Percentiles rank a stretch among this genome's conserved stretches.
Evolutionary conservation across 2,797 vertebrate genomes (phyloP).

Genomic region (Vespertilio murinus): DNA sequence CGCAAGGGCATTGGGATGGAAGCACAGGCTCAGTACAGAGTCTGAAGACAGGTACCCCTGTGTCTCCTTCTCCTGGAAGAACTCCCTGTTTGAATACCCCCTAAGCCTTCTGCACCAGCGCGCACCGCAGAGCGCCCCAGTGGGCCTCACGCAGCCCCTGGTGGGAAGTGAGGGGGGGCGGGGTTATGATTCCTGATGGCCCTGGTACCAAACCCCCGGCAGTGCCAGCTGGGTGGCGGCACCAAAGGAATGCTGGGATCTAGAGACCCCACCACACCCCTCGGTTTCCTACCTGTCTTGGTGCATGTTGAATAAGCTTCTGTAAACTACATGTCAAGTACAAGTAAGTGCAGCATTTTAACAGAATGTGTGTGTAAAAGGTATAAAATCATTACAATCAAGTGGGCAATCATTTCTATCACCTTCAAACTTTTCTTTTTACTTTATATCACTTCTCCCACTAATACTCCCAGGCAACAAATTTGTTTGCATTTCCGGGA

Average conservation of each 20-base stretch:
- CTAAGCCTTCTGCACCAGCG: slow-evolving; percentile 83
- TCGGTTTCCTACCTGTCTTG: accelerated
- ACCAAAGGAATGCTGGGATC: slow-evolving; percentile 35
- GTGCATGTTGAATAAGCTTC: not conserved
- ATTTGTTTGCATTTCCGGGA: not conserved
- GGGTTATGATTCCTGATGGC: not conserved
- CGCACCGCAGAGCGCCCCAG: slow-evolving; percentile 61
- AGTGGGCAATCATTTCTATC: not conserved
- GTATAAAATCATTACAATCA: not conserved
- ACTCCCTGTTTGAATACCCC: slow-evolving; percentile 87
- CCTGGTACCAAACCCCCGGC: accelerated
- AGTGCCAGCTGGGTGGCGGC: slow-evolving; percentile 72
- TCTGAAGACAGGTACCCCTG: slow-evolving; percentile 68
- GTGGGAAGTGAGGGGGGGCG: accelerated
- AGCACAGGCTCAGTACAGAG: slow-evolving; percentile 87
- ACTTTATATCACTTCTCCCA: not conserved
- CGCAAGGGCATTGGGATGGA: slow-evolving; percentile 90
- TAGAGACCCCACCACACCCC: accelerated
- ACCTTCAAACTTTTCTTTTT: not conserved
- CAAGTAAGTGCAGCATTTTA: not conserved
- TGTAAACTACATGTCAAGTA: not conserved
- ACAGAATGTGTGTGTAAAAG: not conserved
- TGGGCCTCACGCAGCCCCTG: not conserved
- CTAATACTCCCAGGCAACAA: not conserved
- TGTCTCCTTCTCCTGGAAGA: slow-evolving; percentile 87